Evolutionary conservation across 2,797 vertebrate species (phyloP), one percentile per base, ranked within the genome.

Genomic region (Acanthornis magna): DNA sequence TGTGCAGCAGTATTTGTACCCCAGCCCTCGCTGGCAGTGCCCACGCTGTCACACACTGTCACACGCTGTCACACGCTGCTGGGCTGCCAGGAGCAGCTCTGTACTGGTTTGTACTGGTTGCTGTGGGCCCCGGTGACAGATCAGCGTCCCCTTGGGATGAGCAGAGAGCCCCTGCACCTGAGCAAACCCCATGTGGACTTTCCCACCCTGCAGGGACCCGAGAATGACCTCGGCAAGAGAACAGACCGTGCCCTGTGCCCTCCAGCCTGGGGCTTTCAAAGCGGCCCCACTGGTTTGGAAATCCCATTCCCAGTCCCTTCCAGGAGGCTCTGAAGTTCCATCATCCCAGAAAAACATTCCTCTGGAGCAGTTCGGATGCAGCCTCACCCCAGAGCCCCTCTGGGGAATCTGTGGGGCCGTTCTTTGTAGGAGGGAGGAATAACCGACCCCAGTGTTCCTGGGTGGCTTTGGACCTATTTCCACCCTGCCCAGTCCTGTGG

Each of bases 71-170:
- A 13, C 34, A 18, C 53, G 1, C 11, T 29, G 68, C 67, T 60
- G 80, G 74, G 85, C 91, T 88, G 75, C 73, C 72, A n/a, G 65
- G 72, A 76, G 32, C 76, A 86, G 53, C 66, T 79, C 63, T 17
- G 3, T 6, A 4, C 73, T 73, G 79, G 26, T 29, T 73, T 17
- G 3, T 7, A 4, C 73, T 73, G 79, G 26, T 26, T 66, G 65
- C 79, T 7, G 4, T 74, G 87, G 94, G 42, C 75, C 57, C 88
- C 76, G 38, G 60, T 22, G 34, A 22, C 58, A 15, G 45, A 43
- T 68, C 42, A 71, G 75, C 45, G 91, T 15, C 34, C 50, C 16
- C 21, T 19, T 34, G 73, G 68, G 72, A 32, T 81, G 62, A 72
- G 51, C 38, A 12, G 68, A 40, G 68, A 95, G 68, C 82, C 42